Conservation (phyloP, 30 jellyfish, hydroid and myxozoan species). For the Nemopilema nomurai region DNA sequence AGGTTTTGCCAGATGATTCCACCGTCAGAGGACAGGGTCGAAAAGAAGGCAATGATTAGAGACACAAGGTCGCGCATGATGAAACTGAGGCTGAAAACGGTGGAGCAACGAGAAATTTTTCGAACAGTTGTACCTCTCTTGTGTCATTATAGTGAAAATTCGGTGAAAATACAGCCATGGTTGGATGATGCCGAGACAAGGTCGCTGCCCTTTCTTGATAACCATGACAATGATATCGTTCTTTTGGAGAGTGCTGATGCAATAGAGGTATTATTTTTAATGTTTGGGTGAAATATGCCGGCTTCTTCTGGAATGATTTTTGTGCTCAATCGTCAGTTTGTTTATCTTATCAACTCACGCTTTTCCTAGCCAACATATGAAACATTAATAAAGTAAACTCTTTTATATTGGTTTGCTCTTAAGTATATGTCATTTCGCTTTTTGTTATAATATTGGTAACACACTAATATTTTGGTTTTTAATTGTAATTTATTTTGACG, state of each 20-base stretch:
- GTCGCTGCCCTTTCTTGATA: slow-evolving; percentile 41
- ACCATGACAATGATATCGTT: slow-evolving; percentile 37
- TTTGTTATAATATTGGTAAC: too few relatives aligned
- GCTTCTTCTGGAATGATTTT: too few relatives aligned
- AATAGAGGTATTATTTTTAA: slow-evolving; percentile 80
- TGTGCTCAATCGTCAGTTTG: too few relatives aligned
- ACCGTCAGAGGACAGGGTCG: slow-evolving; percentile 65
- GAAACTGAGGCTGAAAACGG: slow-evolving; percentile 27
- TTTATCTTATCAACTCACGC: too few relatives aligned
- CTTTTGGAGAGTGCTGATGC: slow-evolving; percentile 69
- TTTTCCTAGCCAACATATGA: too few relatives aligned
- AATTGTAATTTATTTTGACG: too few relatives aligned
- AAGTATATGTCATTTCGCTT: too few relatives aligned
- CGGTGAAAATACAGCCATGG: slow-evolving; percentile 65
- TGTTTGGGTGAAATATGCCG: too few relatives aligned
- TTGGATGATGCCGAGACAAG: slow-evolving; percentile 65
- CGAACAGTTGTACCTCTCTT: slow-evolving; percentile 63
- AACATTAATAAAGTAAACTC: too few relatives aligned
- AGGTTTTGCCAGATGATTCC: slow-evolving; percentile 77
- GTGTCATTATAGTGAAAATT: slow-evolving; percentile 58
- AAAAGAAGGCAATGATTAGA: slow-evolving; percentile 56
- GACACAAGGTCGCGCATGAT: slow-evolving; percentile 55
- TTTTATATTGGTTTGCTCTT: too few relatives aligned
- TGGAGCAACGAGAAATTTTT: slow-evolving; percentile 59
- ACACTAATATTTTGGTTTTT: too few relatives aligned